Evolutionary conservation across 1,140 invertebrate genomes (phyloP).

Genomic region (Aradophagus sp.): DNA sequence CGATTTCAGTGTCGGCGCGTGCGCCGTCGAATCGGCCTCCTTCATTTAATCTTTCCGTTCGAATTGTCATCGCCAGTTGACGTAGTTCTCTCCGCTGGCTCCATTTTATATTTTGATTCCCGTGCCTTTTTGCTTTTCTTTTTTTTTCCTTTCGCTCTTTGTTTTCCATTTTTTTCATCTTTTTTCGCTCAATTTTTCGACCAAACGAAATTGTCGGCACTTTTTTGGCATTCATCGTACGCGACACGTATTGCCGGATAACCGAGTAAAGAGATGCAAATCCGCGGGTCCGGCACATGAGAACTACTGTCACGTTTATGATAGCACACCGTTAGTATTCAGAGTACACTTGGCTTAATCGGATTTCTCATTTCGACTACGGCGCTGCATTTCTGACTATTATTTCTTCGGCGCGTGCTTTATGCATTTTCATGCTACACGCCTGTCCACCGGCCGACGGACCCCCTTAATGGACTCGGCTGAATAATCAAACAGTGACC

Average conservation of each 20-base stretch:
- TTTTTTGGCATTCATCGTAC: conserved; percentile 23
- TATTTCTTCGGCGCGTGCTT: conserved; percentile 45
- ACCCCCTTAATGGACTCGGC: conserved; percentile 33
- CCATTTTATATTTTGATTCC: too few relatives aligned
- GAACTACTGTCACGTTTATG: conserved; percentile 51
- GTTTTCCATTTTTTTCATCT: conserved; percentile 4
- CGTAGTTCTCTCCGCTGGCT: too few relatives aligned
- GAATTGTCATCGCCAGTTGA: too few relatives aligned
- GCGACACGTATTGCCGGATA: conserved; percentile 19
- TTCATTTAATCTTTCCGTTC: too few relatives aligned
- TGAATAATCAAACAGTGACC: conserved; percentile 22
- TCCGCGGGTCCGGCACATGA: conserved; percentile 31
- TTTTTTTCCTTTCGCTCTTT: not conserved
- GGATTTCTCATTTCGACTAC: conserved; percentile 55
- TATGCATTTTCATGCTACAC: conserved; percentile 52
- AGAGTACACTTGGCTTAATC: conserved; percentile 55
- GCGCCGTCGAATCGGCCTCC: too few relatives aligned
- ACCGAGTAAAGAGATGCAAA: conserved; percentile 49
- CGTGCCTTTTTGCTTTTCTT: too few relatives aligned
- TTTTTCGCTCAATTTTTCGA: not conserved
- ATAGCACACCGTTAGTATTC: conserved; percentile 55
- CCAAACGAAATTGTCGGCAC: not conserved
- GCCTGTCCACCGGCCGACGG: conserved; percentile 36
- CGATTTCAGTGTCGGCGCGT: too few relatives aligned
- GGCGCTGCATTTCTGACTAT: conserved; percentile 47